Conservation (phyloP, 2,888 invertebrate genomes). For the Hydroisotoma schaefferi region DNA sequence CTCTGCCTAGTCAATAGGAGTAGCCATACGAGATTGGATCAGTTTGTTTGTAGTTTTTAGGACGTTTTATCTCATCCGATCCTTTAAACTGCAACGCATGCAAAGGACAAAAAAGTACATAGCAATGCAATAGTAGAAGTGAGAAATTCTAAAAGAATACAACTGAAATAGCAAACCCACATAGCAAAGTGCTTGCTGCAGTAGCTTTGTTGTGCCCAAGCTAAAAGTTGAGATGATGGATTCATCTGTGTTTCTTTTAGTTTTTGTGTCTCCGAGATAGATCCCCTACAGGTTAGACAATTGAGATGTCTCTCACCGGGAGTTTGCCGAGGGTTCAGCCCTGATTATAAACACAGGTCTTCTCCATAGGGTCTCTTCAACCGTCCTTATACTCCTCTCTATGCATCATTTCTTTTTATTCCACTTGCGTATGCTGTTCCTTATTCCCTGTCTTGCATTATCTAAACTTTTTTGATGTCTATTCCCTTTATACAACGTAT, state of each 20-base stretch:
- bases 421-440: background rate
- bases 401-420: no score
- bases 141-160: no score
- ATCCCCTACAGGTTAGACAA: conserved; percentile 44
- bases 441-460: background rate
- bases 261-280: conserved; percentile 24
- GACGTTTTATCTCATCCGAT: no score
- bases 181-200: background rate
- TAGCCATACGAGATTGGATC: no score
- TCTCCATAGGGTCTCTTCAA: conserved; percentile 24
- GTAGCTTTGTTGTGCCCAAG: conserved; percentile 7
- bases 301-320: conserved; percentile 49
- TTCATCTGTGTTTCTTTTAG: conserved; percentile 43
- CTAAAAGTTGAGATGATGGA: conserved; percentile 36
- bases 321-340: conserved; percentile 42
- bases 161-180: conserved; percentile 8
- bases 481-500: no score
- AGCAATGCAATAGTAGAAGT: no score
- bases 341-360: conserved; percentile 27
- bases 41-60: no score
- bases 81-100: no score
- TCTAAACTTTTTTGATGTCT: no score
- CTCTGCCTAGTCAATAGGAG: no score
- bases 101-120: no score
- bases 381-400: conserved; percentile 3